These are phyloP conservation scores for Anguilla anguilla DNA, from an alignment of 2,797 vertebrate species.

Conservation along the genomic window DNA sequence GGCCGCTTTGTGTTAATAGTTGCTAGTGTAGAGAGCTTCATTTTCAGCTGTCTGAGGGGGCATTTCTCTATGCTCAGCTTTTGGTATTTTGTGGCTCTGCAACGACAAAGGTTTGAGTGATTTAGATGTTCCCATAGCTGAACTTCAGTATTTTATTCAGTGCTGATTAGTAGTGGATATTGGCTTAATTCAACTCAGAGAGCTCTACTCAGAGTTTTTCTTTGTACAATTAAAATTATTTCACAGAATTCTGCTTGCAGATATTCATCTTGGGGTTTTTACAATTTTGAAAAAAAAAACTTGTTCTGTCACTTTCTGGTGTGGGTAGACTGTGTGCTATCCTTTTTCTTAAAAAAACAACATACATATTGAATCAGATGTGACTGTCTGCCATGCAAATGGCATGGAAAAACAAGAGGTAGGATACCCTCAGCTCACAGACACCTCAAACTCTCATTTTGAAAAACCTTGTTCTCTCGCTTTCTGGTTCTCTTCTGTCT, in stretches of 20 bases:
- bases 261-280: neutral
- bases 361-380: neutral
- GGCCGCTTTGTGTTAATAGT: neutral
- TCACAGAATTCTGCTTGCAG: neutral
- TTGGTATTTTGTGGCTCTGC: neutral
- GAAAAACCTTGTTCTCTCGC: too few species aligned
- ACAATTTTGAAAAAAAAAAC: neutral
- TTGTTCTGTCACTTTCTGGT: neutral
- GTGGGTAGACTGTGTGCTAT: too few species aligned
- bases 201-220: neutral
- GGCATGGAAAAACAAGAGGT: too few species aligned
- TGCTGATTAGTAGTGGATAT: neutral
- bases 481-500: neutral
- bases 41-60: neutral
- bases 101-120: neutral
- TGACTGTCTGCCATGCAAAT: constrained; percentile 6
- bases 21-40: neutral
- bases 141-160: neutral
- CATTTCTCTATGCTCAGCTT: neutral
- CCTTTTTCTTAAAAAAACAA: too few species aligned
- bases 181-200: neutral
- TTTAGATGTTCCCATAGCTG: neutral
- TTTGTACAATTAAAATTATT: neutral
- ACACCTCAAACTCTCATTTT: neutral
- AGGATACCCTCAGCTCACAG: neutral